phyloP scores from a whole-genome alignment of 1,140 invertebrate genomes.

The Sycophaga agraensis region DNA sequence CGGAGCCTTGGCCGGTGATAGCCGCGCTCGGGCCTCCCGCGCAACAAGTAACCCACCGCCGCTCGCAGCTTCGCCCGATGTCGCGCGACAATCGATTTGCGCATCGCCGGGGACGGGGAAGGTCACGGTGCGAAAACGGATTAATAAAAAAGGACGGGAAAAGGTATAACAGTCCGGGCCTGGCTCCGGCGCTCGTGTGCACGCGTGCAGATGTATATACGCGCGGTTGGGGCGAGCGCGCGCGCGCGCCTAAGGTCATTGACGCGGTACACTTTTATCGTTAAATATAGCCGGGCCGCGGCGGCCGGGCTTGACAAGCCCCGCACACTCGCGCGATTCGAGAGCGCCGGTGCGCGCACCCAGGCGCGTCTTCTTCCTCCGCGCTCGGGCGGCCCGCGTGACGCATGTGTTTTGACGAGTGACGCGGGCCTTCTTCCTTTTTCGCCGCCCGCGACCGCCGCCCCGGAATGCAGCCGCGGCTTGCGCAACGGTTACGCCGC shows the following conservation, averaged over 20 bases:
- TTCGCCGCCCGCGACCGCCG: background rate
- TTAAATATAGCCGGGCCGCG: conserved; percentile 47
- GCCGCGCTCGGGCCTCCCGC: no score
- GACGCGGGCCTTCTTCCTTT: background rate
- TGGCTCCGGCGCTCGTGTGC: no score
- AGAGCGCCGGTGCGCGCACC: conserved; percentile 26
- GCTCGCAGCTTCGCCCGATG: background rate
- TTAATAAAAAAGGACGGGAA: no score
- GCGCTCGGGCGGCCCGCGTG: background rate
- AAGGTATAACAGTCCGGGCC: no score
- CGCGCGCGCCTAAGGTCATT: conserved; percentile 49
- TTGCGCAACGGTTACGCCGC: background rate
- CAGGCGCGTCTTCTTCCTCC: background rate
- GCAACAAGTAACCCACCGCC: no score
- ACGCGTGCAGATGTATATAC: background rate
- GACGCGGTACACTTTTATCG: conserved; percentile 57
- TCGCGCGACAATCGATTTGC: no score
- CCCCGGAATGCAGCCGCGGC: background rate
- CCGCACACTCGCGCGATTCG: conserved; percentile 28
- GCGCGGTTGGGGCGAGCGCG: conserved; percentile 34
- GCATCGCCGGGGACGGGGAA: no score
- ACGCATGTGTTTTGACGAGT: background rate
- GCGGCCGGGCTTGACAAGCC: no score
- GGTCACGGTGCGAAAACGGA: no score
- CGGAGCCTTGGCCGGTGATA: no score